These are phyloP conservation scores for Phalloptychus januarius DNA, from an alignment of 2,797 vertebrate species.

Conservation along the genomic window DNA sequence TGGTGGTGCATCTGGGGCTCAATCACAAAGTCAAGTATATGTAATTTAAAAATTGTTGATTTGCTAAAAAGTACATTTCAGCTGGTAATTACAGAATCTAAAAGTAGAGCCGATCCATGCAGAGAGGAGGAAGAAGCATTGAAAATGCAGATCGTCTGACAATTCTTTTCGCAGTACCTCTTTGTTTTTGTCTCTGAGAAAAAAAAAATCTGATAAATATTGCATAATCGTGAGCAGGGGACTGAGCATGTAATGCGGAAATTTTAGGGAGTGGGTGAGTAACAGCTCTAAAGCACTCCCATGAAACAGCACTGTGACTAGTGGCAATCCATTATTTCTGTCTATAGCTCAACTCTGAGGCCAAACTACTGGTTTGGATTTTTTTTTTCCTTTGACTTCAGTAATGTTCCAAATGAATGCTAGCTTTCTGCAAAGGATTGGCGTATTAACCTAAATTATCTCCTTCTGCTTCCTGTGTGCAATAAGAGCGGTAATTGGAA, in stretches of 20 bases:
- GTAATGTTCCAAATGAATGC: conserved; percentile 25
- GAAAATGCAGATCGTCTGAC: neutral
- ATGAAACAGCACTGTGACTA: conserved; percentile 13
- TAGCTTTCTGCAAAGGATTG: conserved; percentile 44
- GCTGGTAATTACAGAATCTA: conserved; percentile 37
- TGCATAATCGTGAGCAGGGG: conserved; percentile 16
- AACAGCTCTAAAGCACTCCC: conserved; percentile 32
- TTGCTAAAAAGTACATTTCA: conserved; percentile 28
- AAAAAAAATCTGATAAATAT: conserved; percentile 24
- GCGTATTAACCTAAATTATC: conserved; percentile 41
- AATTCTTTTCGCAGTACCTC: conserved; percentile 28
- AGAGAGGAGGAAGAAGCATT: conserved; percentile 2
- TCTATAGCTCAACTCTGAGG: conserved; percentile 28
- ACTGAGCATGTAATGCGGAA: conserved; percentile 11
- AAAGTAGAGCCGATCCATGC: conserved; percentile 8
- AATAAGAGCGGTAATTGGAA: conserved; percentile 43
- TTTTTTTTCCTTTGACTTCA: conserved; percentile 25
- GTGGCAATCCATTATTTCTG: conserved; percentile 28
- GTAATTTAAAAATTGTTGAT: conserved; percentile 37
- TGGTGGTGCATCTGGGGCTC: conserved; percentile 33
- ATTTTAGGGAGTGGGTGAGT: conserved; percentile 25
- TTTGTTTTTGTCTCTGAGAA: conserved; percentile 32
- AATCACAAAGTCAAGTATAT: conserved; percentile 29
- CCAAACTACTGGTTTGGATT: conserved; percentile 29
- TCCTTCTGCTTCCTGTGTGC: conserved; percentile 13